Evolutionary conservation across 2,888 invertebrate species (phyloP).

Genomic region (Drosophila neonasuta): DNA sequence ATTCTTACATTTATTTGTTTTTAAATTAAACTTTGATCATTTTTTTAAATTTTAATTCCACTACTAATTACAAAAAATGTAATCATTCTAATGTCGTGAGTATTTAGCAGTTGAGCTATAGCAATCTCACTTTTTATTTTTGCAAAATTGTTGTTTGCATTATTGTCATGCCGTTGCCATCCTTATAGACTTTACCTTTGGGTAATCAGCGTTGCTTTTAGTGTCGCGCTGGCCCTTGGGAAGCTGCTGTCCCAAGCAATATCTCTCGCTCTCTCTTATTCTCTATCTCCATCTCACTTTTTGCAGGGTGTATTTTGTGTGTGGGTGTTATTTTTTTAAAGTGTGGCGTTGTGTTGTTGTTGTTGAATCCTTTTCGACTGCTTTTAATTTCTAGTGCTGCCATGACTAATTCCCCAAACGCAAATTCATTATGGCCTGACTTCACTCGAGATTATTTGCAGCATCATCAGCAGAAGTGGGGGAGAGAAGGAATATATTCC

Average conservation of each 20-base stretch:
- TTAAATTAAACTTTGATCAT: too few species aligned
- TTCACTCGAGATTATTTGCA: constrained; percentile 9
- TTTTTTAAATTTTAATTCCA: too few species aligned
- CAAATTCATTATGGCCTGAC: constrained; percentile 53
- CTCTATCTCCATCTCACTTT: not conserved
- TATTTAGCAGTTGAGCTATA: constrained; percentile 13
- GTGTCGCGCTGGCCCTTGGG: constrained; percentile 43
- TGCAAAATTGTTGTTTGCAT: constrained; percentile 17
- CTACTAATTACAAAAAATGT: too few species aligned
- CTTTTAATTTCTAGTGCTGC: constrained; percentile 48
- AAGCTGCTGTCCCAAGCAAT: constrained; percentile 43
- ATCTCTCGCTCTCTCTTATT: not conserved
- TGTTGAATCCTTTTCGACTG: constrained; percentile 42
- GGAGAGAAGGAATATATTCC: not conserved
- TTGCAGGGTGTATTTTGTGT: constrained; percentile 2
- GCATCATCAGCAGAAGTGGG: constrained; percentile 4
- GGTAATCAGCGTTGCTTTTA: constrained; percentile 69
- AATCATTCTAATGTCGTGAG: too few species aligned
- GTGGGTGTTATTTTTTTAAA: not conserved
- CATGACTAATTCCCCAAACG: constrained; percentile 57
- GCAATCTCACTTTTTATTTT: not conserved
- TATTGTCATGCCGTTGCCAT: constrained; percentile 10
- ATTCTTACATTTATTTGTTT: too few species aligned
- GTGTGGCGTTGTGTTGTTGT: not conserved
- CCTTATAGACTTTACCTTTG: constrained; percentile 54